These are phyloP conservation scores for Eristalis arbustorum DNA, from an alignment of 2,888 invertebrate genomes.

Conservation along the genomic window DNA sequence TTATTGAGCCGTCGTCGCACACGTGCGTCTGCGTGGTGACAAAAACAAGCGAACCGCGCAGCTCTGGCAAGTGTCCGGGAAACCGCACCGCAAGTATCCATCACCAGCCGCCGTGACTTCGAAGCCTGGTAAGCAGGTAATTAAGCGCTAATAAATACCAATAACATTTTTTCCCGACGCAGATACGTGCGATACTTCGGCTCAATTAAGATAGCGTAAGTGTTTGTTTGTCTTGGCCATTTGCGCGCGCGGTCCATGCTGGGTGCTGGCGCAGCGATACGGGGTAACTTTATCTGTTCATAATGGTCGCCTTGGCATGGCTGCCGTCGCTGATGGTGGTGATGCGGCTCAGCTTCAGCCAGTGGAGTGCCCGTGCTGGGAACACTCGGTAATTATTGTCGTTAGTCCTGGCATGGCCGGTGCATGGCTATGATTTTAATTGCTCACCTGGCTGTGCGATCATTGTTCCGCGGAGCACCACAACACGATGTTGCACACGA, in stretches of 20 bases:
- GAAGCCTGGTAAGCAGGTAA: slow-evolving; percentile 22
- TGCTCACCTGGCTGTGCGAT: slow-evolving; percentile 62
- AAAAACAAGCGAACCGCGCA: not conserved
- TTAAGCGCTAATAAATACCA: slow-evolving; percentile 68
- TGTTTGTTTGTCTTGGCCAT: slow-evolving; percentile 66
- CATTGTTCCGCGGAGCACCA: slow-evolving; percentile 50
- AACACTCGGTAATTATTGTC: slow-evolving; percentile 64
- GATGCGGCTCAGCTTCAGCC: not conserved
- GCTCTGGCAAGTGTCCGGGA: not conserved
- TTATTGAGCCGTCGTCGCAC: not conserved
- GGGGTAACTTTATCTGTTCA: slow-evolving; percentile 54
- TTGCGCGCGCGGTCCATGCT: slow-evolving; percentile 13
- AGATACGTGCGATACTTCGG: slow-evolving; percentile 63
- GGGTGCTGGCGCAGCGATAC: slow-evolving; percentile 38
- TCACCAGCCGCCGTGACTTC: not conserved
- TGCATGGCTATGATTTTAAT: slow-evolving; percentile 60
- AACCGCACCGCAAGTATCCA: not conserved
- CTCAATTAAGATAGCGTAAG: slow-evolving; percentile 68
- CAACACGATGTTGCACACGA: slow-evolving; percentile 58
- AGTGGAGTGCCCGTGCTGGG: not conserved
- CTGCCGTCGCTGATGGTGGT: slow-evolving; percentile 29
- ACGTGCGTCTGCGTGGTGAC: not conserved
- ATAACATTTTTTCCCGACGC: slow-evolving; percentile 62
- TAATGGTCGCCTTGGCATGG: slow-evolving; percentile 45
- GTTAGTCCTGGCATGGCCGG: slow-evolving; percentile 21